Conservation (phyloP, 2,888 invertebrate genomes). For the Chalcis sispes region DNA sequence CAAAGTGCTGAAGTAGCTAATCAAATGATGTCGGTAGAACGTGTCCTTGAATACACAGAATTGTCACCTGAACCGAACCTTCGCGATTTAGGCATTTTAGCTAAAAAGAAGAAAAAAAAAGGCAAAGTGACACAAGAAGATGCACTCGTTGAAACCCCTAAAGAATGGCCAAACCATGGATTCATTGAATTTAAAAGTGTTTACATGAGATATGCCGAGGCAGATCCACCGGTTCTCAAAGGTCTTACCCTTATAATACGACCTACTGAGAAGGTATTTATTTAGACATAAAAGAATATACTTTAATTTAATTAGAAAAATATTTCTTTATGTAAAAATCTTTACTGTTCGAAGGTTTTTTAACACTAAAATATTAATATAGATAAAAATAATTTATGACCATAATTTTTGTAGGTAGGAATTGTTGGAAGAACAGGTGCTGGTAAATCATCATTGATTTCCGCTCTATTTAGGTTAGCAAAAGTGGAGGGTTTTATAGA, state of each 20-base stretch:
- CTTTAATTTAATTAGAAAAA: too few relatives aligned
- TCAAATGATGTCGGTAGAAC: constrained; percentile 88
- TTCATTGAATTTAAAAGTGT: constrained; percentile 69
- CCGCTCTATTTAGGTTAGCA: constrained; percentile 84
- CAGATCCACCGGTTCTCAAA: constrained; percentile 77
- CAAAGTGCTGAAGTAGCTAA: constrained; percentile 89
- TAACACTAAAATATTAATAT: background rate
- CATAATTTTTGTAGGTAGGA: constrained; percentile 76
- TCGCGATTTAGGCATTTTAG: constrained; percentile 59
- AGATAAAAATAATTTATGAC: background rate
- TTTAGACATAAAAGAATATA: too few relatives aligned
- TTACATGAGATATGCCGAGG: constrained; percentile 75
- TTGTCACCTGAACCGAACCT: constrained; percentile 78
- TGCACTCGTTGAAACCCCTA: constrained; percentile 57
- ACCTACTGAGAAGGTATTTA: constrained; percentile 71
- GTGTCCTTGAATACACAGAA: constrained; percentile 87
- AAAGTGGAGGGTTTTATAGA: constrained; percentile 79
- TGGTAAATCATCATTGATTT: constrained; percentile 84
- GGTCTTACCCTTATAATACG: constrained; percentile 70
- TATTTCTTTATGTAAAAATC: too few relatives aligned
- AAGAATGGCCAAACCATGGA: constrained; percentile 69
- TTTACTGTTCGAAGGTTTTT: too few relatives aligned
- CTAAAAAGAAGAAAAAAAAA: constrained; percentile 55
- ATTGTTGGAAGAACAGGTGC: constrained; percentile 86
- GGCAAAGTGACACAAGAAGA: constrained; percentile 9